Conservation (phyloP, 2,113 vertebrate genomes). For the Poecilia latipinna region DNA sequence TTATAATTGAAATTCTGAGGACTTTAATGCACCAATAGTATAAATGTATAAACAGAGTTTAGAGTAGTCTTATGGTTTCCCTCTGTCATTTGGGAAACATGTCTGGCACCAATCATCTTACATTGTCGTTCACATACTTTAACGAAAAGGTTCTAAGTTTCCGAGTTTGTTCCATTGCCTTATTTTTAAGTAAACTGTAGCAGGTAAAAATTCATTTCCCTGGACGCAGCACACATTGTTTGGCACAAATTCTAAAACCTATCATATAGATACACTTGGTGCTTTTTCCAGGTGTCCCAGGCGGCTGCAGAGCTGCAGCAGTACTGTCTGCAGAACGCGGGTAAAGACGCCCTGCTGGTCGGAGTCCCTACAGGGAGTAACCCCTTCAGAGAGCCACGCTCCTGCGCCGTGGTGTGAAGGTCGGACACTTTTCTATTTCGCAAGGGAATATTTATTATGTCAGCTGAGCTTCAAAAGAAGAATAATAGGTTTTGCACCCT, state of each 20-base stretch:
- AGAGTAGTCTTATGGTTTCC: too few relatives aligned
- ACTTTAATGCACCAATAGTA: too few relatives aligned
- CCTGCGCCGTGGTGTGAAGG: conserved; percentile 85
- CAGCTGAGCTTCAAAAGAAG: not conserved
- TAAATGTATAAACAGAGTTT: too few relatives aligned
- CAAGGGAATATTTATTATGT: not conserved
- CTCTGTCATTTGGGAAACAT: too few relatives aligned
- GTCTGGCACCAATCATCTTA: too few relatives aligned
- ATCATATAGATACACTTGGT: not conserved
- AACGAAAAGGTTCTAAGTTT: not conserved
- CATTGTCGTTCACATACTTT: too few relatives aligned
- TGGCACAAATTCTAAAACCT: not conserved
- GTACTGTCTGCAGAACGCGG: conserved; percentile 94
- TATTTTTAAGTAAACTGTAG: not conserved
- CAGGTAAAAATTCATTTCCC: not conserved
- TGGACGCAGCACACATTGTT: not conserved
- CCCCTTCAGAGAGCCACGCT: conserved; percentile 93
- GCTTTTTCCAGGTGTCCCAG: conserved; percentile 88
- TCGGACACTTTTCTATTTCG: conserved; percentile 9
- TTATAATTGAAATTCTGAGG: too few relatives aligned
- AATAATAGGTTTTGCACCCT: conserved; percentile 6
- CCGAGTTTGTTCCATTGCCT: not conserved
- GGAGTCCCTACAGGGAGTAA: conserved; percentile 93
- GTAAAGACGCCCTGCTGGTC: conserved; percentile 91
- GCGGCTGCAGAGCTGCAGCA: conserved; percentile 95